phyloP scores from a whole-genome alignment of 2,888 invertebrate genomes.

The Polymixis flavicincta region DNA sequence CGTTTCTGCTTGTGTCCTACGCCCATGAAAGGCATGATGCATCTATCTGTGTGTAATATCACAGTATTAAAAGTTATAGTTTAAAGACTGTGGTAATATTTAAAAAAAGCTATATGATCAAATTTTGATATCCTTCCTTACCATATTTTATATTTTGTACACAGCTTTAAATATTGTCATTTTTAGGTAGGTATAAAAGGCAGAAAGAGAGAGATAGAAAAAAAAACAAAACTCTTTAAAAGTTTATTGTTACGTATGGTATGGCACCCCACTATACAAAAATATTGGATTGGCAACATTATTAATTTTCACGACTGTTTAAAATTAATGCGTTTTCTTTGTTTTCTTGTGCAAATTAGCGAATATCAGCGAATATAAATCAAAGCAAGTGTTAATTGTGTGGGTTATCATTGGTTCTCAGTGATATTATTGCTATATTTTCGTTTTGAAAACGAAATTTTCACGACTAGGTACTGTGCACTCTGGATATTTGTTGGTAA shows the following conservation, averaged over 20 bases:
- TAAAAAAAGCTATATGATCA: no score
- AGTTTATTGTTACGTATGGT: not conserved
- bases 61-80: no score
- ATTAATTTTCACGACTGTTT: not conserved
- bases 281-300: conserved; percentile 19
- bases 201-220: not conserved
- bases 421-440: not conserved
- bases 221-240: not conserved
- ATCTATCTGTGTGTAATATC: no score
- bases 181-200: not conserved
- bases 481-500: not conserved
- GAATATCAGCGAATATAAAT: not conserved
- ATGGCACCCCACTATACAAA: not conserved
- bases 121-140: no score
- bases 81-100: no score
- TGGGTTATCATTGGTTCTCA: not conserved
- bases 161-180: no score
- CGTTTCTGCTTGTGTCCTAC: no score
- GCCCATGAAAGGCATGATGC: no score
- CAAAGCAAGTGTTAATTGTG: not conserved
- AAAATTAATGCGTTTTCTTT: not conserved
- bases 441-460: not conserved
- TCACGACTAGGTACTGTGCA: conserved; percentile 4
- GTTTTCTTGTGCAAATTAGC: not conserved
- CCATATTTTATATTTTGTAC: no score